These are phyloP conservation scores for Nesidiocoris tenuis DNA, from an alignment of 2,888 invertebrate genomes.

Conservation along the genomic window DNA sequence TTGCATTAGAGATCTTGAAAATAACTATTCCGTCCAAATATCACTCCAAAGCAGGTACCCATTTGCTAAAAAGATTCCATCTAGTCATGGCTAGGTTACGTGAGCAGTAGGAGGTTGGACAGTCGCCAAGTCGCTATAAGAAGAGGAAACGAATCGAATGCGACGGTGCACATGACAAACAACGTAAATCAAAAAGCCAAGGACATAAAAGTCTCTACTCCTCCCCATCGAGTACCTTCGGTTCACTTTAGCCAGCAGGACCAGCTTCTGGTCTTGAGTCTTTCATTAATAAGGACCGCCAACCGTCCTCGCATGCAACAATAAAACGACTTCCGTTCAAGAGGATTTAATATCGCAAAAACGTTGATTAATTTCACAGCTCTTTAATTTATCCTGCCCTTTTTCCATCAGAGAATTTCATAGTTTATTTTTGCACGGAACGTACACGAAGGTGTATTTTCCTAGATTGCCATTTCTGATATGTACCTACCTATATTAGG, in stretches of 20 bases:
- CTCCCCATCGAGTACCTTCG: neutral
- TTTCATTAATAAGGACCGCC: neutral
- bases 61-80: neutral
- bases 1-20: too few relatives aligned
- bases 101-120: neutral
- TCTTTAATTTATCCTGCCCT: neutral
- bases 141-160: constrained; percentile 9
- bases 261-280: neutral
- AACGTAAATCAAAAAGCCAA: constrained; percentile 29
- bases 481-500: too few relatives aligned
- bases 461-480: too few relatives aligned
- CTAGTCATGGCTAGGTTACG: neutral
- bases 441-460: too few relatives aligned
- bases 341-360: neutral
- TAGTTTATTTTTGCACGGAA: neutral
- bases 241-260: neutral
- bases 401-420: neutral
- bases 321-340: neutral
- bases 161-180: constrained; percentile 27
- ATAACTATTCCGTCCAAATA: too few relatives aligned
- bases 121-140: neutral
- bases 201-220: neutral
- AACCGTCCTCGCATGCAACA: neutral
- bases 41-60: too few relatives aligned
- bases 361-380: neutral